phyloP scores from a whole-genome alignment of 1,140 invertebrate genomes.

The Euura saliciscinereae region DNA sequence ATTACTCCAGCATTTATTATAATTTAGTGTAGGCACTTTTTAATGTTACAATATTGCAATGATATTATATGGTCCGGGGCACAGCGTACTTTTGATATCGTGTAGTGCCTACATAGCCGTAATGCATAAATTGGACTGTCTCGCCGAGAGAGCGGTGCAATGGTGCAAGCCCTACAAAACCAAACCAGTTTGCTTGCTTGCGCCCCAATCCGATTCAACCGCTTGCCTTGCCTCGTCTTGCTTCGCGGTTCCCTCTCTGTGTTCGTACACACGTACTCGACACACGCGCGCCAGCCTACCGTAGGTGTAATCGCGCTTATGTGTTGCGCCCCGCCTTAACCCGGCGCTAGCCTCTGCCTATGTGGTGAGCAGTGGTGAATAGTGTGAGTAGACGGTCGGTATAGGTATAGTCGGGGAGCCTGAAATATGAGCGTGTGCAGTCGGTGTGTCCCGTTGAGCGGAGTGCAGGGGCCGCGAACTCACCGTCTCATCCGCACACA shows the following conservation, averaged over 20 bases:
- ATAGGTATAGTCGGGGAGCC: no score
- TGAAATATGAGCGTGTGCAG: neutral
- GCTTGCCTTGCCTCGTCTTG: constrained; percentile 36
- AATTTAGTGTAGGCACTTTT: constrained; percentile 51
- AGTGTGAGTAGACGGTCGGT: no score
- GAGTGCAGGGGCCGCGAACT: neutral
- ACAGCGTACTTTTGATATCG: constrained; percentile 41
- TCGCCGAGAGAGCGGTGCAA: constrained; percentile 57
- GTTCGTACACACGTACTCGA: constrained; percentile 34
- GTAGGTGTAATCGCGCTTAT: neutral
- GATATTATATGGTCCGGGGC: constrained; percentile 48
- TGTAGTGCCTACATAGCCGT: constrained; percentile 63
- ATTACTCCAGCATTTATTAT: constrained; percentile 19
- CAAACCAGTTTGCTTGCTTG: constrained; percentile 54
- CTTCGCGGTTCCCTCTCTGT: neutral
- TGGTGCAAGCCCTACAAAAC: constrained; percentile 58
- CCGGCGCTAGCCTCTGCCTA: neutral
- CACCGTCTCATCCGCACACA: neutral
- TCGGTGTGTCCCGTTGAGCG: neutral
- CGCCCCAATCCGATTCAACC: constrained; percentile 56
- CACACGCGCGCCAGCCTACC: constrained; percentile 33
- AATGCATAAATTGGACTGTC: constrained; percentile 63
- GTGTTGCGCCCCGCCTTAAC: neutral
- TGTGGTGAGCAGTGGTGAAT: neutral
- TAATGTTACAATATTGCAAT: constrained; percentile 39